Percentiles rank a stretch among this genome's conserved stretches.
Conservation (phyloP, 1,140 invertebrate species). For the Galendromus occidentalis region DNA sequence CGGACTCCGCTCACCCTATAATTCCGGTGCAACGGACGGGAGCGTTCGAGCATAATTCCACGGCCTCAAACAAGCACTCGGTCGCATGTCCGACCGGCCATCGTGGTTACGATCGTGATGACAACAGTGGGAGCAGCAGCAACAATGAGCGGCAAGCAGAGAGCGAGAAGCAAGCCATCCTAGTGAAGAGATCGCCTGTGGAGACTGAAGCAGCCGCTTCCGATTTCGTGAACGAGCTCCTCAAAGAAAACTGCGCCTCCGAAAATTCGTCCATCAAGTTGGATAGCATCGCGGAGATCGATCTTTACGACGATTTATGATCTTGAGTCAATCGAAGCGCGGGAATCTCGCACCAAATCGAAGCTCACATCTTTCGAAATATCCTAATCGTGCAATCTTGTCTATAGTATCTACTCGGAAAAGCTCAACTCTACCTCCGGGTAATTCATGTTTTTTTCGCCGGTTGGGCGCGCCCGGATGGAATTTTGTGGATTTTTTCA, state of each 20-base stretch:
- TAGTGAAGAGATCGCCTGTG: background rate
- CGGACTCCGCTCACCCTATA: background rate
- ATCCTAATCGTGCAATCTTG: no score
- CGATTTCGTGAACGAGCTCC: background rate
- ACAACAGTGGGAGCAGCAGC: background rate
- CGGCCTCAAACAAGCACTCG: background rate
- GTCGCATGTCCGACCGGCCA: background rate
- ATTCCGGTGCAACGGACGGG: background rate
- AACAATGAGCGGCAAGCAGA: background rate
- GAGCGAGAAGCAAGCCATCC: background rate
- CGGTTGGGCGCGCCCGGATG: no score
- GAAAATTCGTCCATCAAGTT: background rate
- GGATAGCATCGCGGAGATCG: background rate
- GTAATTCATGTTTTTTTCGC: no score
- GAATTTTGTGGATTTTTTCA: no score
- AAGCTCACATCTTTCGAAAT: no score
- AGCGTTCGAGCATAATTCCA: background rate
- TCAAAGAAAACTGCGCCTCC: background rate
- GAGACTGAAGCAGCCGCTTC: background rate
- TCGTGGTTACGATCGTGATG: background rate
- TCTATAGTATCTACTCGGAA: no score
- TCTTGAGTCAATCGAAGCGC: background rate
- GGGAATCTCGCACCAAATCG: no score
- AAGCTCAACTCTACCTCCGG: no score
- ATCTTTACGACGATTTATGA: constrained; percentile 7